These are phyloP conservation scores for Graptemys geographica DNA, from an alignment of 2,797 vertebrate species.

Conservation along the genomic window DNA sequence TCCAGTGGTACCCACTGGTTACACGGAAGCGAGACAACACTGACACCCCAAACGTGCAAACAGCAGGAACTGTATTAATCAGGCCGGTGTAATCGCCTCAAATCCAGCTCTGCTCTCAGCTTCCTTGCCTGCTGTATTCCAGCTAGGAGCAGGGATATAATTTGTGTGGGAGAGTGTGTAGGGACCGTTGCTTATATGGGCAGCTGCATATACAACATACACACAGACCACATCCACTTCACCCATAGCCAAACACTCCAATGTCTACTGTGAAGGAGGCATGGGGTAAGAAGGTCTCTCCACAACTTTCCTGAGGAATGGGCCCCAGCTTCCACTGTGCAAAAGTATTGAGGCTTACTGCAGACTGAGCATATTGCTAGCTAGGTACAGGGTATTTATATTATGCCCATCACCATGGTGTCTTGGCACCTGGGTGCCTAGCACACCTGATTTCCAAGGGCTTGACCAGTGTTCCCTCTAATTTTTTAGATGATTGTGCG, in stretches of 20 bases:
- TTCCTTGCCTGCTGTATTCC: not conserved
- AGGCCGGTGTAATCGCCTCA: not conserved
- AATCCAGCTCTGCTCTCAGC: not conserved
- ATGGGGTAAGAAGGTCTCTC: not conserved
- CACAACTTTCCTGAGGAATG: not conserved
- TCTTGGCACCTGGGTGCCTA: not conserved
- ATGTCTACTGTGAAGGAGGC: not conserved
- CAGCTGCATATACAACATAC: not conserved
- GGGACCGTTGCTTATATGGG: not conserved
- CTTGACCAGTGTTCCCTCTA: too few species aligned
- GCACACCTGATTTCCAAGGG: not conserved
- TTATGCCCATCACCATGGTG: not conserved
- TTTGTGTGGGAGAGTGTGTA: too few species aligned
- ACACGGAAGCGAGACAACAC: fast-evolving
- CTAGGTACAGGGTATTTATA: not conserved
- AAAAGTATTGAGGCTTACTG: too few species aligned
- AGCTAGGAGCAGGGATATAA: not conserved
- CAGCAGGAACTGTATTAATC: fast-evolving
- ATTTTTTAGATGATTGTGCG: too few species aligned
- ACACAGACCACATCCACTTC: not conserved
- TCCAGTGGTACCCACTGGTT: not conserved
- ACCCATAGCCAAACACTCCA: not conserved
- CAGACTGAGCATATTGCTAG: not conserved
- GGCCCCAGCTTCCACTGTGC: not conserved
- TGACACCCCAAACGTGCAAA: not conserved